Evolutionary conservation across 1,140 invertebrate species (phyloP), one percentile per base, ranked within the genome.

Genomic region (Drosophila melanica): DNA sequence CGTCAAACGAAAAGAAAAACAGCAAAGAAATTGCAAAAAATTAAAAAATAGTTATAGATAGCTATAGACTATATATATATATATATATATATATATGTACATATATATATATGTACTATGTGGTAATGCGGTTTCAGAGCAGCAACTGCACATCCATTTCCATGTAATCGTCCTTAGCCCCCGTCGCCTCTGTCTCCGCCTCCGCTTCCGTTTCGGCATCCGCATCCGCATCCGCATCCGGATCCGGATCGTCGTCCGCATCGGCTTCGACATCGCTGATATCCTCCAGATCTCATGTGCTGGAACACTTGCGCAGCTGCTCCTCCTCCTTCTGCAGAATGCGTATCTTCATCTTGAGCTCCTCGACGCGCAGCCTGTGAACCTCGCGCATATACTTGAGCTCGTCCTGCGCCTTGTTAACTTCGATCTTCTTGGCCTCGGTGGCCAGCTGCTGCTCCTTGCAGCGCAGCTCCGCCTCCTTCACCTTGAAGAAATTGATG

Each of bases 311-410:
- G 35, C 75, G 73, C 69, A 91, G 65, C 57, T 85, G 78, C 48
- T 91, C 90, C 74, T 92, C 90, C 74, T 92, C 90, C 68, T 91
- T 91, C 30, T 90, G 85, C 72, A 92, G 71, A 14, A 92, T 91
- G 54, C 85, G 89, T 70, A 92, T 91, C 73, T 90, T 92, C 77
- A 92, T 90, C 54, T 77, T 90, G 18, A 92, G 70, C 73, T 92
- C 91, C 60, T 92, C 87, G 7, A 92, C 81, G 1, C 90, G 77
- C 62, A 92, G 18, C 0, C 80, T 79, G 74, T 92, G 91, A 44
- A 92, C 74, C 50, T 92, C 91, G 0, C 75, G 70, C 81, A 92
- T 77, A 45, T 92, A 89, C 42, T 90, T 91, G 1, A 92, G 71
- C 59, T 92, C 91, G 14, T 91, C 91, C 71, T 91, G 84, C 9